Conservation (phyloP, 2,888 invertebrate species). For the Tubiluchus corallicola region DNA sequence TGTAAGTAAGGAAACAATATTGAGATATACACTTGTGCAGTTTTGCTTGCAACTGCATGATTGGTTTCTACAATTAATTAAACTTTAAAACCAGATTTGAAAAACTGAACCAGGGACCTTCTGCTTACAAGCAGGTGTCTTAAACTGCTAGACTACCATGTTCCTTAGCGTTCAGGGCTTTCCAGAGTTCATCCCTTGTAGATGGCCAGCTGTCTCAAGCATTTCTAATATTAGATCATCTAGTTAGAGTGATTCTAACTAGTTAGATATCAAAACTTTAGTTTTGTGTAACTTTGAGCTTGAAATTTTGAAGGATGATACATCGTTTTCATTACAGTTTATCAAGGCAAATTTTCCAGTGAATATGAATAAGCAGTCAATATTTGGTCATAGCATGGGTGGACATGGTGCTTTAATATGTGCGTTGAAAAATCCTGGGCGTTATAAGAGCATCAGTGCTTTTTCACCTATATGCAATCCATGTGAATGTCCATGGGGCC, state of each 20-base stretch:
- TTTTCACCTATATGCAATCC: conserved; percentile 92
- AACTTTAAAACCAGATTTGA: no score
- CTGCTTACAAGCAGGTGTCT: no score
- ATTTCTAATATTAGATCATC: neutral
- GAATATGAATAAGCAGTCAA: conserved; percentile 24
- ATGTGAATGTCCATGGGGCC: conserved; percentile 61
- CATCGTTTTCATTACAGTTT: conserved; percentile 30
- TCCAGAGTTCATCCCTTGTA: no score
- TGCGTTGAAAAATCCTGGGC: conserved; percentile 70
- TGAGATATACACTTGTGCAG: no score
- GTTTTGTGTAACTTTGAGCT: conserved; percentile 4
- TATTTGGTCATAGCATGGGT: conserved; percentile 61
- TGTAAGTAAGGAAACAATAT: conserved; percentile 16
- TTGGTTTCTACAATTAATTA: no score
- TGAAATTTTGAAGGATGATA: neutral
- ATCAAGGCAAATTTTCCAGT: conserved; percentile 54
- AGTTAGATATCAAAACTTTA: conserved; percentile 2
- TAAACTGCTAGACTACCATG: no score
- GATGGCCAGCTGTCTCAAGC: no score
- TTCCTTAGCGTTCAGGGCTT: no score
- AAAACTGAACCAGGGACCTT: no score
- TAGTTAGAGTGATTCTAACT: neutral
- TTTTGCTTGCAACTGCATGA: no score
- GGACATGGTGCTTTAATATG: conserved; percentile 88
- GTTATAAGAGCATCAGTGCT: conserved; percentile 62